A percentile compares a stretch with the other conserved stretches of the same genome.
These are phyloP conservation scores for Azorinus chamasolen DNA, from an alignment of 2,888 invertebrate genomes.

Conservation along the genomic window DNA sequence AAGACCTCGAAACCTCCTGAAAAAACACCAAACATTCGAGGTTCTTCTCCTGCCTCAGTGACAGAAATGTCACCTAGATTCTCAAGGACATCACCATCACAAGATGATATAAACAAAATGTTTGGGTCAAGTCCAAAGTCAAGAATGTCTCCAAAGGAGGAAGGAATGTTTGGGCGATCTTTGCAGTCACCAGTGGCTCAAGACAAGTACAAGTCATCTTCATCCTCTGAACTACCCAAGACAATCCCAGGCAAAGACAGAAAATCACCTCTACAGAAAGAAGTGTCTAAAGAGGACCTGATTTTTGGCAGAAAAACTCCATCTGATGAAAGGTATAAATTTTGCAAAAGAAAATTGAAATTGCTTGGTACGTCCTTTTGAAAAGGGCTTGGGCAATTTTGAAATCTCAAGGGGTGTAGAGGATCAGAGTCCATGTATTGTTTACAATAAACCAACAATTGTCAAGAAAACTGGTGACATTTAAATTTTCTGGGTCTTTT, in stretches of 20 bases:
- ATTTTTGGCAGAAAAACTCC: conserved; percentile 79
- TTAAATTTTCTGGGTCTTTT: too few species aligned
- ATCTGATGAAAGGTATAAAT: conserved; percentile 56
- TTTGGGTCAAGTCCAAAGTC: conserved; percentile 47
- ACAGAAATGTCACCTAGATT: conserved; percentile 45
- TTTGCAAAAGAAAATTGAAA: neutral
- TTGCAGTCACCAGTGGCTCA: conserved; percentile 7
- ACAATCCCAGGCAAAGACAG: conserved; percentile 28
- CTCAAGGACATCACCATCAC: conserved; percentile 23
- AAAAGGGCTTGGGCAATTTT: too few species aligned
- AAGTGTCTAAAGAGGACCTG: conserved; percentile 72
- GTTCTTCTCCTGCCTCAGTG: conserved; percentile 28
- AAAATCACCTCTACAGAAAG: conserved; percentile 31
- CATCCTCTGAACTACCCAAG: conserved; percentile 36
- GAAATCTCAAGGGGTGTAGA: too few species aligned
- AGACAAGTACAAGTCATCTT: neutral
- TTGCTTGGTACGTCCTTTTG: neutral
- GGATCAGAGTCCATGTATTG: too few species aligned
- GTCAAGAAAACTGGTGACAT: too few species aligned
- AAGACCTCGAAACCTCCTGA: conserved; percentile 37
- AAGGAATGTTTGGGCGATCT: conserved; percentile 15
- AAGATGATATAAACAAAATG: conserved; percentile 52
- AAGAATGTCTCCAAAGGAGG: conserved; percentile 38
- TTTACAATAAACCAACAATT: too few species aligned
- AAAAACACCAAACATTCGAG: conserved; percentile 43